phyloP scores from a whole-genome alignment of 2,888 invertebrate species.

The Cheilosia vulpina region DNA sequence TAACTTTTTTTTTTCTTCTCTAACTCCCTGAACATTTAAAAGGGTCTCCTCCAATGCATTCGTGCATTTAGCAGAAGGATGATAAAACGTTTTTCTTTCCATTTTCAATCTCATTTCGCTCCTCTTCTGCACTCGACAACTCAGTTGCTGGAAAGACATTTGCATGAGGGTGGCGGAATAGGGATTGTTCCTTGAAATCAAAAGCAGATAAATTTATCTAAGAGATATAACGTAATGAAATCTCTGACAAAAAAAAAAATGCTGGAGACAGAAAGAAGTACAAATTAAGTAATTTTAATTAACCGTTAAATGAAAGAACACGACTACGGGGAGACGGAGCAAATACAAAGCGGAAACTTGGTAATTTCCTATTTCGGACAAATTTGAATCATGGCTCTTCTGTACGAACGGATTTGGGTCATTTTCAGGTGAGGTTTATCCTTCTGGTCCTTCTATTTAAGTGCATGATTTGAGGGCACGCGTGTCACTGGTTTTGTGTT shows the following conservation, averaged over 20 bases:
- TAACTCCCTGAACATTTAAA: slow-evolving; percentile 50
- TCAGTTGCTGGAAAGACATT: slow-evolving; percentile 41
- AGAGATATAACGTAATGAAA: slow-evolving; percentile 36
- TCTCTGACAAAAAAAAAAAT: slow-evolving; percentile 5
- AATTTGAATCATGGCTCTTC: slow-evolving; percentile 28
- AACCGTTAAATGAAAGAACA: slow-evolving; percentile 63
- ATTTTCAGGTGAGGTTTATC: slow-evolving; percentile 29
- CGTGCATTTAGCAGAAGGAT: slow-evolving; percentile 54
- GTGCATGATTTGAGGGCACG: background rate
- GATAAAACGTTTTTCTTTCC: slow-evolving; percentile 41
- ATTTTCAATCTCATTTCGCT: slow-evolving; percentile 20
- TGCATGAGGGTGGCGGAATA: background rate
- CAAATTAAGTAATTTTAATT: slow-evolving; percentile 70
- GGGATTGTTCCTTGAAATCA: slow-evolving; percentile 35
- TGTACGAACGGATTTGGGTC: slow-evolving; percentile 55
- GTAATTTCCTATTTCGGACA: slow-evolving; percentile 63
- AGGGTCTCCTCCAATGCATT: slow-evolving; percentile 57
- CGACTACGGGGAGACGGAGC: slow-evolving; percentile 36
- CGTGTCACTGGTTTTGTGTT: too few relatives aligned
- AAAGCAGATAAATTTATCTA: slow-evolving; percentile 36
- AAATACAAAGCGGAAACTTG: slow-evolving; percentile 59
- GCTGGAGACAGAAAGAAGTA: slow-evolving; percentile 28
- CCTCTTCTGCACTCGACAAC: slow-evolving; percentile 41
- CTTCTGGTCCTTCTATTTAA: background rate
- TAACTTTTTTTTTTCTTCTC: background rate